Evolutionary conservation across 2,888 invertebrate species (phyloP).

Genomic region (Timema podura): DNA sequence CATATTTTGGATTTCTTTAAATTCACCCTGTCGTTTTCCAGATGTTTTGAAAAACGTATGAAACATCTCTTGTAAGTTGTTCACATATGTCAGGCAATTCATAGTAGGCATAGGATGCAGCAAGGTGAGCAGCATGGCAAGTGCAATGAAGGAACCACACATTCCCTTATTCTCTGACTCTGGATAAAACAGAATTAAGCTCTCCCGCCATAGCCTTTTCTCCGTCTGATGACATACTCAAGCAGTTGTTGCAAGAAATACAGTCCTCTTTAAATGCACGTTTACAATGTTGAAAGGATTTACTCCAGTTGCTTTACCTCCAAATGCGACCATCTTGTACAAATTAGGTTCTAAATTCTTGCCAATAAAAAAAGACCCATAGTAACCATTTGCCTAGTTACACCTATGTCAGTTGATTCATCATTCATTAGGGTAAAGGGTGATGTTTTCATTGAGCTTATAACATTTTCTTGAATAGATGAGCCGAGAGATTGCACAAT

Average conservation of each 20-base stretch:
- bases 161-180: conserved; percentile 6
- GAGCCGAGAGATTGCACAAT: conserved; percentile 4
- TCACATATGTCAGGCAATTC: conserved; percentile 1
- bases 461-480: conserved; percentile 3
- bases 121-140: conserved; percentile 16
- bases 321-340: not conserved
- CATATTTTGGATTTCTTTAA: not conserved
- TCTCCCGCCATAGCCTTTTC: not conserved
- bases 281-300: conserved; percentile 9
- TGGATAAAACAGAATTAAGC: conserved; percentile 8
- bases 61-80: conserved; percentile 10
- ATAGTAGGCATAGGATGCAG: conserved; percentile 16
- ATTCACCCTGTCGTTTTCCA: conserved; percentile 7
- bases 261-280: not conserved
- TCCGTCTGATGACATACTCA: conserved; percentile 6
- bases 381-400: conserved; percentile 14
- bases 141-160: conserved; percentile 21
- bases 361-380: not conserved
- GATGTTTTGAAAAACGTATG: conserved; percentile 9
- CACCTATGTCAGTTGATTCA: conserved; percentile 14
- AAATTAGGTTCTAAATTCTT: not conserved
- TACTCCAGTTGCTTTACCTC: conserved; percentile 5
- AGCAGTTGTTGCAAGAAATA: conserved; percentile 5
- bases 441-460: not conserved
- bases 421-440: conserved; percentile 6